Conservation (phyloP, 1,140 invertebrate species). For the Helicoverpa armigera region DNA sequence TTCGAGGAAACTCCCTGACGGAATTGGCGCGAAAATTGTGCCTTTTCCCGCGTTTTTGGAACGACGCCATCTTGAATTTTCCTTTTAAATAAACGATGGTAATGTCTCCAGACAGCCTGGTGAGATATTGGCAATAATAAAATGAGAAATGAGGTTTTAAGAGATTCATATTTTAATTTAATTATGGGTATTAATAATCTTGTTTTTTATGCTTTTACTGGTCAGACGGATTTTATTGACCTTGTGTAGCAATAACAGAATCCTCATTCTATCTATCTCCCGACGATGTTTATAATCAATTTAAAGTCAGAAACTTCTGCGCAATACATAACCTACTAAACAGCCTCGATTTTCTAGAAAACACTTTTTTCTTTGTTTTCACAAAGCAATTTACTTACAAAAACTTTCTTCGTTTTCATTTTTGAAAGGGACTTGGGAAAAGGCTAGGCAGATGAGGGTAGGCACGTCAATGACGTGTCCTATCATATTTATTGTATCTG, state of each 20-base stretch:
- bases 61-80: constrained; percentile 46
- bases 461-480: too few species aligned
- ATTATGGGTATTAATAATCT: background rate
- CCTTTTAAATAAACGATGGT: background rate
- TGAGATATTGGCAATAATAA: background rate
- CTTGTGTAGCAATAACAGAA: too few species aligned
- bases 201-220: too few species aligned
- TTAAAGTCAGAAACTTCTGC: background rate
- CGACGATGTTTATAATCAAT: too few species aligned
- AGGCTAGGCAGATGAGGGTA: background rate
- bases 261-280: too few species aligned
- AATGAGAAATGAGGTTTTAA: background rate
- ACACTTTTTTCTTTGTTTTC: background rate
- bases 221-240: too few species aligned
- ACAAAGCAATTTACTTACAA: background rate
- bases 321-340: background rate
- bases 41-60: constrained; percentile 39
- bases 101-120: background rate
- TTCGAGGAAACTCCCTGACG: constrained; percentile 43
- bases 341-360: background rate
- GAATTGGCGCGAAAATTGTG: constrained; percentile 41
- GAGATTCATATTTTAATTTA: background rate
- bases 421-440: too few species aligned
- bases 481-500: too few species aligned
- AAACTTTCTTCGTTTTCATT: background rate